Percentiles rank a stretch among this genome's conserved stretches.
These are phyloP conservation scores for Pluvianellus socialis DNA, from an alignment of 2,113 vertebrate genomes.

Conservation along the genomic window DNA sequence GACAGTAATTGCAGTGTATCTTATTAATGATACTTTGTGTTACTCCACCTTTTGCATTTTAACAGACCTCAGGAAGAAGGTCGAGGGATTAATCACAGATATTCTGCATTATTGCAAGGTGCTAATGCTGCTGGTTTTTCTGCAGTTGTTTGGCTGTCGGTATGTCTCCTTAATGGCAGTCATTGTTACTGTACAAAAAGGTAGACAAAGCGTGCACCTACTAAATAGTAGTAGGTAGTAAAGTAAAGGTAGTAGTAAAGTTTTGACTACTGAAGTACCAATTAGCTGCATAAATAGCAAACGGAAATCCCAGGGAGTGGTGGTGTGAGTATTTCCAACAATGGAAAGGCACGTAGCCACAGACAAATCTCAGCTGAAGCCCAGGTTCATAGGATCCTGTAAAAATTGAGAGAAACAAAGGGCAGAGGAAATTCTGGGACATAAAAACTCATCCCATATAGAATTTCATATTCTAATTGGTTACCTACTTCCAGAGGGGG, in stretches of 20 bases:
- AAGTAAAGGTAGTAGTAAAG: background rate
- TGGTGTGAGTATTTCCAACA: background rate
- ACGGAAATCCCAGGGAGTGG: background rate
- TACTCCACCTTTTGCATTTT: background rate
- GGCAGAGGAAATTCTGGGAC: background rate
- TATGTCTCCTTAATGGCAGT: background rate
- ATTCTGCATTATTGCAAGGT: background rate
- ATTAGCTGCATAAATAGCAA: background rate
- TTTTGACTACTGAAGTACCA: background rate
- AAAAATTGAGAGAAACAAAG: background rate
- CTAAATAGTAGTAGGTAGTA: too few species aligned
- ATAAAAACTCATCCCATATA: background rate
- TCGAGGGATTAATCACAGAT: background rate
- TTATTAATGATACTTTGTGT: background rate
- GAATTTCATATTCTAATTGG: background rate
- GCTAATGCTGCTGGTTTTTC: background rate
- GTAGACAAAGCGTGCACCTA: background rate
- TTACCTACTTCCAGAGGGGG: background rate
- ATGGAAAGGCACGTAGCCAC: background rate
- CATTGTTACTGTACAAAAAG: background rate
- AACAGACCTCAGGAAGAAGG: background rate
- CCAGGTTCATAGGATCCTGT: background rate
- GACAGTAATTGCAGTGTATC: background rate
- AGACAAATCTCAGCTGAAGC: background rate
- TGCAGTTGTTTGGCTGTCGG: background rate